Conservation (phyloP, 2,113 vertebrate species). For the Rhinolophus ferrumequinum region DNA sequence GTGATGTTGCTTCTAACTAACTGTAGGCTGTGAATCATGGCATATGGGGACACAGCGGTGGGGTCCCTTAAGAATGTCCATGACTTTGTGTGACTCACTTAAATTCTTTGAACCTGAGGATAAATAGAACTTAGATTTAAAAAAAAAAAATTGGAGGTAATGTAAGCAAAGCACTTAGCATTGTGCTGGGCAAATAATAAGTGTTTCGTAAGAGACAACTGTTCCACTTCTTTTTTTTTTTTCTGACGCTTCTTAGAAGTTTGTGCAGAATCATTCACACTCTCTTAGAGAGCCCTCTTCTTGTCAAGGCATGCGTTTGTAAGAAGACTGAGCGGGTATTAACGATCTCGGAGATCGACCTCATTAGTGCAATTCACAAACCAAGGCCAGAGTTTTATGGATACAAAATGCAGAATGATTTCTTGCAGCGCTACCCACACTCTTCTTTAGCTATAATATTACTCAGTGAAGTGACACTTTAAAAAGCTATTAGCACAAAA, state of each 20-base stretch:
- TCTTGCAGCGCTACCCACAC: background rate
- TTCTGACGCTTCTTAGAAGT: background rate
- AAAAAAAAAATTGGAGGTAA: background rate
- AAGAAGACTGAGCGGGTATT: slow-evolving; percentile 51
- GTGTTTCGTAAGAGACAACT: background rate
- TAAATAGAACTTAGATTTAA: slow-evolving; percentile 18
- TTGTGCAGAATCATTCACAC: background rate
- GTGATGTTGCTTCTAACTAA: background rate
- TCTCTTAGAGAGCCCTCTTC: background rate
- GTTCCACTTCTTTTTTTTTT: background rate
- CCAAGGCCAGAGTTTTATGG: slow-evolving; percentile 39
- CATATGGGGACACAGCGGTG: background rate
- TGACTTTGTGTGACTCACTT: background rate
- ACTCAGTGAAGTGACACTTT: slow-evolving; percentile 58
- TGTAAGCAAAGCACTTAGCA: slow-evolving; percentile 12
- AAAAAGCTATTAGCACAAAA: slow-evolving; percentile 69
- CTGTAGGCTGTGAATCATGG: background rate
- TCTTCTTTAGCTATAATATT: slow-evolving; percentile 38
- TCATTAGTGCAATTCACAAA: slow-evolving; percentile 68
- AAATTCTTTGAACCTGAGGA: background rate
- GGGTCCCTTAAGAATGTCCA: background rate
- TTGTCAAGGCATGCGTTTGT: slow-evolving; percentile 45
- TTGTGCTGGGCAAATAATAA: slow-evolving; percentile 10
- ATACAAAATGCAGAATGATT: slow-evolving; percentile 48
- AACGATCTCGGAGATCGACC: slow-evolving; percentile 40